Base-by-base conservation (phyloP, 1,140 invertebrate genomes). In the Scaptomyza graminum region DNA sequence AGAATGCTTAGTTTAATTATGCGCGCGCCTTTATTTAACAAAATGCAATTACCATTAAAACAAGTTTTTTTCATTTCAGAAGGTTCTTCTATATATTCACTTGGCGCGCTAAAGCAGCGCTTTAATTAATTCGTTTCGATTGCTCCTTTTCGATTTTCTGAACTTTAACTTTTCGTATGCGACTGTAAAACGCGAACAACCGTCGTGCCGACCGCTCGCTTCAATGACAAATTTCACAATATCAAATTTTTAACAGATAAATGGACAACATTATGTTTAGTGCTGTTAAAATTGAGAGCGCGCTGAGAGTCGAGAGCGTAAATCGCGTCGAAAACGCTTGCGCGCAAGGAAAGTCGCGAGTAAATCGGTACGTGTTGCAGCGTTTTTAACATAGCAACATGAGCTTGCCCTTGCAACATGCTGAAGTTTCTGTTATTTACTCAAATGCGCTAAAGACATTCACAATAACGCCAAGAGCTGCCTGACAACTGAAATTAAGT, bases 211-310 rank as follows among this genome's bases (percentile, higher is more conserved):
- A 39, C 52, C 68, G 47, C 18, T 31, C 54, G 54, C 62, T 50
- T 57, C 62, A 31, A 66, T 39, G 54, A 51, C 68, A 16, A 71
- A 37, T 52, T 71, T 34, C 62, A 71, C 62, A 71, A 66, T 71
- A 66, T 66, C 47, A 52, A 56, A n/a, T 41, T 15, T 11, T 66
- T 71, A 37, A 71, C 68, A 65, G 46, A 11, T 5, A 13, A 57
- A 44, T 51, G 16, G 44, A 16, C 22, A 56, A 16, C 22, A 56
- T 34, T 46, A 8, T 37, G 16, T 16, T 31, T 41, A 71, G 67
- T 15, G 37, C 61, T 70, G 67, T 65, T 65, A 57, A 51, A 7
- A 1, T 22, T 5, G 50, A 47, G 39, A 47, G 41, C 15, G 12
- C 11, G 8, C 2, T 11, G 13, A 18, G 4, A 37, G 46, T 15